Conservation (phyloP, 2,797 vertebrate genomes). For the Anguilla pacifica region DNA sequence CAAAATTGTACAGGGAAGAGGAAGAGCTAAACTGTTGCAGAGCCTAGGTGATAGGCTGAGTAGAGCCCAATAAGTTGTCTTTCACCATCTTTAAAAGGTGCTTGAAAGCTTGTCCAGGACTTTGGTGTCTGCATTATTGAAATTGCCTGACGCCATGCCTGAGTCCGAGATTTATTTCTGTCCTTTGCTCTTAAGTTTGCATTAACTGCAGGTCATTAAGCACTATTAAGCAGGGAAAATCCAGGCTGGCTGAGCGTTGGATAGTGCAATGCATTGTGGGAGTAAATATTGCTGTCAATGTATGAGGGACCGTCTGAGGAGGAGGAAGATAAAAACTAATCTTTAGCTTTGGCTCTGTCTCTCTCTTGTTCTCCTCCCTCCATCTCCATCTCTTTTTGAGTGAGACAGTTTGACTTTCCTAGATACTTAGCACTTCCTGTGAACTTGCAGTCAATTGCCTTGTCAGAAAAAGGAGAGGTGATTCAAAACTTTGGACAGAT, state of each 20-base stretch:
- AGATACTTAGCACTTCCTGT: background rate
- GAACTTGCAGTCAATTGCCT: background rate
- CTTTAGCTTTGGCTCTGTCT: constrained; percentile 29
- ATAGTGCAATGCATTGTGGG: constrained; percentile 24
- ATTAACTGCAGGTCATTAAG: constrained; percentile 39
- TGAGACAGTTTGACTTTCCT: background rate
- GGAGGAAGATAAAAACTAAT: constrained; percentile 35
- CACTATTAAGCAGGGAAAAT: constrained; percentile 22
- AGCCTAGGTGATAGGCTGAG: background rate
- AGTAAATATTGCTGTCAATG: constrained; percentile 24
- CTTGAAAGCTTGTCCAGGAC: constrained; percentile 21
- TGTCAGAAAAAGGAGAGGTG: background rate
- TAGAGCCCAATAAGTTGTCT: too few species aligned
- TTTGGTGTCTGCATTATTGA: constrained; percentile 35
- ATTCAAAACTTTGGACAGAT: background rate
- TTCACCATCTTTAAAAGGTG: constrained; percentile 7
- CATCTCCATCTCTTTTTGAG: background rate
- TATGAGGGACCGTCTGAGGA: background rate
- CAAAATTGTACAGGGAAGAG: background rate
- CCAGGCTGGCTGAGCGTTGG: background rate
- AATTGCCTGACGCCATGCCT: constrained; percentile 29
- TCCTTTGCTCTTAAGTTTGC: constrained; percentile 29
- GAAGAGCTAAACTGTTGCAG: background rate
- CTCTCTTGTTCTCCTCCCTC: constrained; percentile 33
- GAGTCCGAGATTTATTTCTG: constrained; percentile 21